phyloP scores from a whole-genome alignment of 2,113 vertebrate species.

The Shinisaurus crocodilurus region DNA sequence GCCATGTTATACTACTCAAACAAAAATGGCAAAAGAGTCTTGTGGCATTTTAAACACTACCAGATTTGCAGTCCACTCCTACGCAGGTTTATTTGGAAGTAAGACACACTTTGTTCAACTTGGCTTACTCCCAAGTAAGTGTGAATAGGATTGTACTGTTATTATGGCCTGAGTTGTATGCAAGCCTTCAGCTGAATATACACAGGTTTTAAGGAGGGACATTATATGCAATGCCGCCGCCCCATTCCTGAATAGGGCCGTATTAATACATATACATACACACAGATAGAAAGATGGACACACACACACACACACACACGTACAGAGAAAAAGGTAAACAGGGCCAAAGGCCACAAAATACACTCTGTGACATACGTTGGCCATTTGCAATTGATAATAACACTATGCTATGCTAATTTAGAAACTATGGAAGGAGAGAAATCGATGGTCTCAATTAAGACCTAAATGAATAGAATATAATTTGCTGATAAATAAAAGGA shows the following conservation, averaged over 20 bases:
- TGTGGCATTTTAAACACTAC: neutral
- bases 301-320: too few relatives aligned
- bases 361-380: too few relatives aligned
- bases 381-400: neutral
- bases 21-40: neutral
- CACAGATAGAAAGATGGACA: too few relatives aligned
- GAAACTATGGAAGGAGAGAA: neutral
- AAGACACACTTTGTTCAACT: too few relatives aligned
- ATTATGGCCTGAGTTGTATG: too few relatives aligned
- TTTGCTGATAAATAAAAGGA: neutral
- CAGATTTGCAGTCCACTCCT: neutral
- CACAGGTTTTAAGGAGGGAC: neutral
- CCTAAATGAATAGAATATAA: neutral
- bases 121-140: neutral
- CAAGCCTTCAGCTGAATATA: neutral
- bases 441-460: neutral
- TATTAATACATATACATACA: too few relatives aligned
- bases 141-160: neutral
- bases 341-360: too few relatives aligned
- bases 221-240: neutral
- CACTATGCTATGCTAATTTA: neutral
- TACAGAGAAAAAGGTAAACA: too few relatives aligned
- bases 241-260: neutral
- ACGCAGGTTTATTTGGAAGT: neutral
- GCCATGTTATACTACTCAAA: neutral